phyloP scores from a whole-genome alignment of 2,797 vertebrate genomes.

The Myiotriccus ornatus region DNA sequence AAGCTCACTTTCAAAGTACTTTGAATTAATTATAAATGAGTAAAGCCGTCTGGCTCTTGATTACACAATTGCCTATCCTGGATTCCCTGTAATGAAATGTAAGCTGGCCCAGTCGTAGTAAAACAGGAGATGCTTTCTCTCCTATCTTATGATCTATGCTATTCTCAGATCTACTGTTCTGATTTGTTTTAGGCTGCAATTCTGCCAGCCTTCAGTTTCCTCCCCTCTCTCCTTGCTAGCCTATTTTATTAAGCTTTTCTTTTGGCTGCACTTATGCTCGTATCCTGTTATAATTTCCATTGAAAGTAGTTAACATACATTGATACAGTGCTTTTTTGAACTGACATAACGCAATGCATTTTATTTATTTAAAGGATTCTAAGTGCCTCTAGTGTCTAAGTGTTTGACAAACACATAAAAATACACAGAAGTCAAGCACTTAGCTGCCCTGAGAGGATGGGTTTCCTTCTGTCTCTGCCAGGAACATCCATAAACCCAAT shows the following conservation, averaged over 20 bases:
- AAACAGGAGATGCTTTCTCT: background rate
- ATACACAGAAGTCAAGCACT: slow-evolving; percentile 59
- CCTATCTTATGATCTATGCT: background rate
- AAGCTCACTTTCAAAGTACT: slow-evolving; percentile 66
- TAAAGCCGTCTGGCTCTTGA: slow-evolving; percentile 54
- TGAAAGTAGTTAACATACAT: slow-evolving; percentile 30
- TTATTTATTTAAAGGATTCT: slow-evolving; percentile 71
- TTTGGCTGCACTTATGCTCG: background rate
- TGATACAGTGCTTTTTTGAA: slow-evolving; percentile 35
- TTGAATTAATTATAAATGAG: slow-evolving; percentile 67
- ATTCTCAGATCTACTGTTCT: slow-evolving; percentile 14
- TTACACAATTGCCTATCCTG: slow-evolving; percentile 43
- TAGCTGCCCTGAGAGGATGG: slow-evolving; percentile 37
- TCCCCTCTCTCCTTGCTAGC: background rate
- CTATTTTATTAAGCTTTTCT: slow-evolving; percentile 15
- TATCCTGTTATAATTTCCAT: slow-evolving; percentile 11
- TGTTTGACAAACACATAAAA: slow-evolving; percentile 60
- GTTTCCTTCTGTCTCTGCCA: slow-evolving; percentile 39
- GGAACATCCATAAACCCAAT: slow-evolving; percentile 35
- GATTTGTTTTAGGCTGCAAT: background rate
- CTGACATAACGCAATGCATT: background rate
- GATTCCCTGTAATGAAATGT: slow-evolving; percentile 27
- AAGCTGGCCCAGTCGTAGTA: background rate
- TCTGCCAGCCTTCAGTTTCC: background rate
- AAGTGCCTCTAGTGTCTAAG: slow-evolving; percentile 51